Evolutionary conservation across 2,113 vertebrate species (phyloP).

Genomic region (Salminus brasiliensis): DNA sequence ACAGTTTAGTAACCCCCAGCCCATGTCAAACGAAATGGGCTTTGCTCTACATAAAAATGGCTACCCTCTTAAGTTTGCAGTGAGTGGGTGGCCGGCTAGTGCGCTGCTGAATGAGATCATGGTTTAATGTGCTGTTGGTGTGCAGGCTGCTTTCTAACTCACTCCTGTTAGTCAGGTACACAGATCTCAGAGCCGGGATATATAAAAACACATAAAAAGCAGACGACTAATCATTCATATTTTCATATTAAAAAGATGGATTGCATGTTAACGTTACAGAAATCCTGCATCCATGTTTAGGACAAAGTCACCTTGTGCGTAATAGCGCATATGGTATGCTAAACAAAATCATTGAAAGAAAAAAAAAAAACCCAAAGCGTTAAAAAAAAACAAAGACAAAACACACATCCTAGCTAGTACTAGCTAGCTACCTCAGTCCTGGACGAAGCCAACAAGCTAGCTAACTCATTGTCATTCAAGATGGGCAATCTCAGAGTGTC

Average conservation of each 20-base stretch:
- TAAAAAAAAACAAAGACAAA: background rate
- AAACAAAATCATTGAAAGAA: no score
- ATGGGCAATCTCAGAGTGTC: background rate
- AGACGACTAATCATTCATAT: background rate
- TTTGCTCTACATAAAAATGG: slow-evolving; percentile 44
- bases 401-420: no score
- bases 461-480: slow-evolving; percentile 40
- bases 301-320: no score
- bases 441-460: background rate
- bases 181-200: background rate
- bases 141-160: background rate
- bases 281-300: no score
- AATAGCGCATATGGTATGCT: no score
- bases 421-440: background rate
- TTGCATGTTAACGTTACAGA: background rate
- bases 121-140: background rate
- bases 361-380: no score
- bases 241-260: background rate
- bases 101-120: slow-evolving; percentile 5
- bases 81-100: slow-evolving; percentile 24
- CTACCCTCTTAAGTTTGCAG: slow-evolving; percentile 29
- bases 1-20: background rate
- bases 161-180: background rate
- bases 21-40: slow-evolving; percentile 9
- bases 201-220: background rate